Evolutionary conservation across 2,113 vertebrate species (phyloP), one percentile per base, ranked within the genome.

Genomic region (Malurus alboscapulatus): DNA sequence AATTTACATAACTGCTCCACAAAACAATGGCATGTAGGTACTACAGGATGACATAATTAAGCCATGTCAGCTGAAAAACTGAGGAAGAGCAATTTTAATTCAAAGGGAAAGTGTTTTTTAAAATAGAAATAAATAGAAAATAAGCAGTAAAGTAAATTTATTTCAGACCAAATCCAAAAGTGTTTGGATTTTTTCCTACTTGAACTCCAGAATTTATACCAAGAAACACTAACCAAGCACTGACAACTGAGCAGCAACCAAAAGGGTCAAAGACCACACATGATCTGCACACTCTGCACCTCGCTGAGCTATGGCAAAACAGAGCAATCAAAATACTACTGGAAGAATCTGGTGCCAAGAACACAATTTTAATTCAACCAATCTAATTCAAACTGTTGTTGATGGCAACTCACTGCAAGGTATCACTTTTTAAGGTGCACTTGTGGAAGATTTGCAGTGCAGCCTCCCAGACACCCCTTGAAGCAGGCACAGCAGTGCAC

Each of bases 71-170:
- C 6, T 38, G 26, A 17, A 47, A 55, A 72, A 47, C 1, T 14
- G 10, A 66, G 29, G 10, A 72, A 47, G 9, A 36, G 4, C 15
- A 51, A 27, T 4, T 63, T 25, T 18, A 47, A n/a, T 10, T 36
- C 18, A 10, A 42, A 59, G 16, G 22, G 14, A 16, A 75, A 34
- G 14, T 24, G 10, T 14, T n/a, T 25, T 42, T 67, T 18, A 66
- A 19, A 24, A 38, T 20, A 51, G 17, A 44, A 79, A 87, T 18
- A 32, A 63, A 42, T 6, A 72, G 18, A 38, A 58, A 36, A 51
- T 0, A 16, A 1, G 1, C 5, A n/a, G 34, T 16, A 44, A 83
- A 76, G 36, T 7, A 32, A 47, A 17, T 8, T 2, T 4, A 26
- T 50, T 68, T 58, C 42, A 74, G 34, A 62, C 38, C 21, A 36